Conservation (phyloP, 2,113 vertebrate genomes). For the Rhinopomastus cyanomelas region DNA sequence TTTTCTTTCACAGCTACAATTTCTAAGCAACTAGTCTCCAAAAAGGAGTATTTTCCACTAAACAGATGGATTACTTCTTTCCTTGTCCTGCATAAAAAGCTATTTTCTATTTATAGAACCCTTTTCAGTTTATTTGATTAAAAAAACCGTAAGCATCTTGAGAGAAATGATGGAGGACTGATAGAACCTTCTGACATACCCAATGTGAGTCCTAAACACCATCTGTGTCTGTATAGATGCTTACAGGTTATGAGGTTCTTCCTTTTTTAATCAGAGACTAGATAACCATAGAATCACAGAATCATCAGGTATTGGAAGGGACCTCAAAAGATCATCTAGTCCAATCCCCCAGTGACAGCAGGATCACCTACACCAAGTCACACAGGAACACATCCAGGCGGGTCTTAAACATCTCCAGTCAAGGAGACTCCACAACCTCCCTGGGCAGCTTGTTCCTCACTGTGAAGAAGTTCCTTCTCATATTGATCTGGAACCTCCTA, state of each 20-base stretch:
- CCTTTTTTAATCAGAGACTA: not conserved
- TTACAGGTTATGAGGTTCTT: not conserved
- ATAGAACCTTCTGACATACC: not conserved
- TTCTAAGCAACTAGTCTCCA: not conserved
- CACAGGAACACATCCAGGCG: too few relatives aligned
- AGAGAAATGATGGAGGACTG: not conserved
- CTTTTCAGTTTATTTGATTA: not conserved
- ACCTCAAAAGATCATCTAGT: too few relatives aligned
- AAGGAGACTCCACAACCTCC: too few relatives aligned
- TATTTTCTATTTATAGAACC: not conserved
- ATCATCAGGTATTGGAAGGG: too few relatives aligned
- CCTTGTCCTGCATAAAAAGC: not conserved
- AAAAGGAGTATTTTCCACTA: not conserved
- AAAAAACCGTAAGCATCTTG: not conserved
- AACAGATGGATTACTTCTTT: not conserved
- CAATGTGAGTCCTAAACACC: not conserved
- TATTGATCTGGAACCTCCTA: too few relatives aligned
- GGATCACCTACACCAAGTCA: too few relatives aligned
- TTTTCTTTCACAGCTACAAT: not conserved
- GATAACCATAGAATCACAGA: too few relatives aligned
- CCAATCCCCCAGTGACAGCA: too few relatives aligned
- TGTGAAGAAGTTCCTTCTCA: too few relatives aligned
- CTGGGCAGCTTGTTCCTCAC: too few relatives aligned
- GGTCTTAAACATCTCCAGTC: too few relatives aligned
- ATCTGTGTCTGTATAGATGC: not conserved